Base-by-base conservation (phyloP, 2,888 invertebrate species). In the Bellardia pandia region DNA sequence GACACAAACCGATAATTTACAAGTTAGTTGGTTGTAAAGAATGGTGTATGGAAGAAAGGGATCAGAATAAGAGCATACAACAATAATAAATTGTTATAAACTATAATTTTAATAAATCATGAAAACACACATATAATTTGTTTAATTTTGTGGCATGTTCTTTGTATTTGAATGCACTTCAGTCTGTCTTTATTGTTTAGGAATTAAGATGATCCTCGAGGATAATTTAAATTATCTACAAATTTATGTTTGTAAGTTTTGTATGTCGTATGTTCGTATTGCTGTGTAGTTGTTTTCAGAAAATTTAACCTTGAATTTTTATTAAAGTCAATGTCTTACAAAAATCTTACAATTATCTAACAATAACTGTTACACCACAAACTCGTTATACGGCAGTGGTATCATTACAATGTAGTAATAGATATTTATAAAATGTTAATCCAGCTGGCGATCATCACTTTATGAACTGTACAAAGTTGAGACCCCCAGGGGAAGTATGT, bases 81-180 rank as follows among this genome's bases (percentile, higher is more conserved):
- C 11, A 75, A 79, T 62, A 75, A 68, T 79, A 85, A 79, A 79
- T 74, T 77, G 53, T 60, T 75, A 42, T 75, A 51, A 79, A 75
- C 74, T 53, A 79, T 85, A 79, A 85, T 85, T 79, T 85, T 75
- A 69, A 85, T 85, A 85, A 75, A 85, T 85, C 85, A 85, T 53
- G 69, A 69, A 76, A 69, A 69, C 68, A 64, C 64, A 72, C 56
- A 66, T 37, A 64, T 1, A 23, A 23, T 74, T 80, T 64, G 1
- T 56, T 64, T 13, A 71, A 79, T n/a, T 30, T 51, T n/a, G 60
- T 40, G 71, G 13, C 62, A 69, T 79, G 3, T 79, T n/a, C 37
- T 9, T n/a, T 6, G 56, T 30, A 68, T 42, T 30, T 7, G 40
- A 51, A 23, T 77, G 23, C 4, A 37, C 14, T 33, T 37, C 56